Conservation (phyloP, 2,888 invertebrate species). For the Oligia strigilis region DNA sequence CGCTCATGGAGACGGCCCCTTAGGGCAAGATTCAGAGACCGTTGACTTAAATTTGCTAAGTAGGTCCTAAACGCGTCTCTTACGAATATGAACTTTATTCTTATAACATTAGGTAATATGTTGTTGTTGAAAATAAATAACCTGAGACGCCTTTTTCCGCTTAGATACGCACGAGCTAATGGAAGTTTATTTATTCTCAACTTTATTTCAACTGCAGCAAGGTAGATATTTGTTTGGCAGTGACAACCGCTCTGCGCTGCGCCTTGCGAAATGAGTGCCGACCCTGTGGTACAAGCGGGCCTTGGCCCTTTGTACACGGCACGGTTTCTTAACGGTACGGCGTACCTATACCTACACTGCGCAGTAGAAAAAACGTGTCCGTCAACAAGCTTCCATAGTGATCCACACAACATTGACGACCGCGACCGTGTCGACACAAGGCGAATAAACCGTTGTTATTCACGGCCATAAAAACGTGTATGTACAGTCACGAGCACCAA, state of each 20-base stretch:
- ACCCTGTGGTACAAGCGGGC: background rate
- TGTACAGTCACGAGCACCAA: background rate
- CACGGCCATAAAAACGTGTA: background rate
- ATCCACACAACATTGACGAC: background rate
- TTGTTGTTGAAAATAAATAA: background rate
- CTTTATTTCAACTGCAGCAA: accelerated
- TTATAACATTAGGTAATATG: no score
- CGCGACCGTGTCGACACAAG: background rate
- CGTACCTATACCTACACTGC: no score
- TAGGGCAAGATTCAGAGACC: no score
- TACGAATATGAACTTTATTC: background rate
- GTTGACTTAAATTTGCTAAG: background rate
- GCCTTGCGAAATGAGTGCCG: background rate
- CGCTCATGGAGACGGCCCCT: no score
- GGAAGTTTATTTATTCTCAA: background rate
- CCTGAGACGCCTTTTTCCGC: background rate
- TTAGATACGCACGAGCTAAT: background rate
- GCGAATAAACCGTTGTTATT: background rate
- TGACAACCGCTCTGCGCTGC: background rate
- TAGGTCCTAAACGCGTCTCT: background rate
- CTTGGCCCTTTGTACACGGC: background rate
- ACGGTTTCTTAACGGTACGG: background rate
- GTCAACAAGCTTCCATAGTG: background rate
- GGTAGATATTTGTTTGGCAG: background rate
- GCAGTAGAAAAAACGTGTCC: background rate